Base-by-base conservation (phyloP, 2,113 vertebrate genomes). In the Sinocyclocheilus grahami region DNA sequence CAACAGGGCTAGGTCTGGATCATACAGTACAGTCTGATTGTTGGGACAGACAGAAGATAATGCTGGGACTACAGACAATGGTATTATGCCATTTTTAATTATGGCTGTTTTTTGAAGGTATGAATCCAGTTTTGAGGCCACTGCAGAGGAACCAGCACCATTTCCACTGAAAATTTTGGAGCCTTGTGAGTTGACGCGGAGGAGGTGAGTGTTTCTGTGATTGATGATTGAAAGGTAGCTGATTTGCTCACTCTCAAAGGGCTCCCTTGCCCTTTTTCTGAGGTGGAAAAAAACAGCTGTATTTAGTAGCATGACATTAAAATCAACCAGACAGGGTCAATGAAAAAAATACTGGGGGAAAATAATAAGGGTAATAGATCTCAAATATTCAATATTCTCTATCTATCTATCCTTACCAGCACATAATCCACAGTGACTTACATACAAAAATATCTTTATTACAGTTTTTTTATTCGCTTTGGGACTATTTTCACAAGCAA, bases 221-320 rank as follows among this genome's bases (percentile, higher is more conserved):
- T 78, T 51, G 53, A 12, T 78, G 76, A 78, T 78, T 78, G 76
- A 78, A 58, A 78, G 51, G 30, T 71, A 18, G 30, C 30, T 71
- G 67, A 39, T 53, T 76, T 48, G 11, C 74, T 51, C n/a, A 24
- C n/a, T 78, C 76, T 55, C 76, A 78, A 16, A 76, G 74, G 74
- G 13, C 46, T 71, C 67, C 18, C 8, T 71, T 71, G 67, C 27
- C 24, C 51, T 78, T 53, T 20, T 78, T 78, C 76, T 55, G 51
- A 30, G 24, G 24, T 30, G 51, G 16, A 18, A 55, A 55, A 55
- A 55, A 78, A 78, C 24, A 16, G 46, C 3, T 33, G 14, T 37
- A 10, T 77, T 77, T 30, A 78, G 22, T 33, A 55, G 3, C 24
- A 20, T 37, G 51, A 20, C 27, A 76, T 16, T 76, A 71, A 39